A percentile compares a stretch with the other conserved stretches of the same genome.
Evolutionary conservation across 2,888 invertebrate species (phyloP).

Genomic region (Catocala sponsa): DNA sequence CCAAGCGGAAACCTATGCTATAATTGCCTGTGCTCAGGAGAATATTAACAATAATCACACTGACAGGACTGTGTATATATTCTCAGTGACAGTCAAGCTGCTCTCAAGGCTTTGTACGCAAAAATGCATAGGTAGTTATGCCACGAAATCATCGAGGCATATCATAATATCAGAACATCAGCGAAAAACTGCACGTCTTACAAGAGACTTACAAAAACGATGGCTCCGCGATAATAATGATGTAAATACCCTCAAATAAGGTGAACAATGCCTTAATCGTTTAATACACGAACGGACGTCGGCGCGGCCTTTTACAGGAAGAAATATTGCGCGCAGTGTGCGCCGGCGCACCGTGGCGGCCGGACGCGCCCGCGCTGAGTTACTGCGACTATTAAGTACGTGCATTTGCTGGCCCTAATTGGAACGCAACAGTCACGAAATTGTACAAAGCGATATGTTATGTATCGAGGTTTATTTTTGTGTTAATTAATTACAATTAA

Average conservation of each 20-base stretch:
- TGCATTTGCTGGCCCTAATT: slow-evolving; percentile 54
- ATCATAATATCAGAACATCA: not conserved
- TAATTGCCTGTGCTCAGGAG: too few relatives aligned
- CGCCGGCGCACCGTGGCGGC: slow-evolving; percentile 40
- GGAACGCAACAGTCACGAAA: slow-evolving; percentile 59
- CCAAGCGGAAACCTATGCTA: too few relatives aligned
- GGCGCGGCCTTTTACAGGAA: slow-evolving; percentile 61
- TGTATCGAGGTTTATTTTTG: slow-evolving; percentile 31
- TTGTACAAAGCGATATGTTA: slow-evolving; percentile 40
- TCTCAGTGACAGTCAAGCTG: too few relatives aligned
- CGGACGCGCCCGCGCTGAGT: slow-evolving; percentile 48
- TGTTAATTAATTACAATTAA: slow-evolving; percentile 34
- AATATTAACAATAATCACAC: too few relatives aligned
- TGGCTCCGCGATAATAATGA: slow-evolving; percentile 49
- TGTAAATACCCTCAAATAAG: slow-evolving; percentile 54
- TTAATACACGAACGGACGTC: slow-evolving; percentile 49
- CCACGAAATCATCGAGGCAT: not conserved
- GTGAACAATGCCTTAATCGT: slow-evolving; percentile 52
- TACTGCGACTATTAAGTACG: slow-evolving; percentile 59
- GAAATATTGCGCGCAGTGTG: slow-evolving; percentile 61
- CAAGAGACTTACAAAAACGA: slow-evolving; percentile 29
- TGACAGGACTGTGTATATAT: too few relatives aligned
- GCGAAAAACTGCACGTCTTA: not conserved
- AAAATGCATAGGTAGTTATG: too few relatives aligned
- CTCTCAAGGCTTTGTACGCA: too few relatives aligned